Conservation (phyloP, 2,797 vertebrate species). For the Alosa sapidissima region DNA sequence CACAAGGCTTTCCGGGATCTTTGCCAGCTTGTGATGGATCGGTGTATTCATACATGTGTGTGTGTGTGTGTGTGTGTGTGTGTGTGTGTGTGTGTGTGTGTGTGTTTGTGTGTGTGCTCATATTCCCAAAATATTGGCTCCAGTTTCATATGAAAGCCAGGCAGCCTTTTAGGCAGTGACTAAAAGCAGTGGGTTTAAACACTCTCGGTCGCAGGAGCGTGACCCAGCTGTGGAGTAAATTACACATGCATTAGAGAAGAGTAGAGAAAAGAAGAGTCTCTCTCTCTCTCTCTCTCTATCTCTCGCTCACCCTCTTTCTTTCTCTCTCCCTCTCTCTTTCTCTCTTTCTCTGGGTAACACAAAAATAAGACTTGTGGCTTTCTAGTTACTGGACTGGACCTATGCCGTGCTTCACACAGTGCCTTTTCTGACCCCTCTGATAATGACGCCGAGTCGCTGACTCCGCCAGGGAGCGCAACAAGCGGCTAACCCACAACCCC, state of each 20-base stretch:
- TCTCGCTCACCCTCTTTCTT: too few relatives aligned
- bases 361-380: neutral
- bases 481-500: neutral
- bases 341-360: neutral
- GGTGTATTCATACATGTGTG: neutral
- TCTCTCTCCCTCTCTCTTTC: too few relatives aligned
- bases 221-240: slow-evolving; percentile 13
- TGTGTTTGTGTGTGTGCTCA: neutral
- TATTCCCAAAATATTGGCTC: slow-evolving; percentile 21
- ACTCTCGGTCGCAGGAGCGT: neutral
- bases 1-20: slow-evolving; percentile 9
- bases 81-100: slow-evolving; percentile 8
- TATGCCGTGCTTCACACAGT: neutral
- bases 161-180: neutral
- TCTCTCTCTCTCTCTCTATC: neutral
- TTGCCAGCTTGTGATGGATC: neutral
- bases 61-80: slow-evolving; percentile 15
- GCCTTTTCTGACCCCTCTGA: neutral
- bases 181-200: slow-evolving; percentile 10
- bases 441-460: neutral
- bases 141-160: neutral
- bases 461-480: neutral
- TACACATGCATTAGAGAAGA: slow-evolving; percentile 5
- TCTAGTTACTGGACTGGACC: neutral
- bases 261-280: neutral